These are phyloP conservation scores for Diceros bicornis DNA, from an alignment of 2,797 vertebrate genomes.

Conservation along the genomic window DNA sequence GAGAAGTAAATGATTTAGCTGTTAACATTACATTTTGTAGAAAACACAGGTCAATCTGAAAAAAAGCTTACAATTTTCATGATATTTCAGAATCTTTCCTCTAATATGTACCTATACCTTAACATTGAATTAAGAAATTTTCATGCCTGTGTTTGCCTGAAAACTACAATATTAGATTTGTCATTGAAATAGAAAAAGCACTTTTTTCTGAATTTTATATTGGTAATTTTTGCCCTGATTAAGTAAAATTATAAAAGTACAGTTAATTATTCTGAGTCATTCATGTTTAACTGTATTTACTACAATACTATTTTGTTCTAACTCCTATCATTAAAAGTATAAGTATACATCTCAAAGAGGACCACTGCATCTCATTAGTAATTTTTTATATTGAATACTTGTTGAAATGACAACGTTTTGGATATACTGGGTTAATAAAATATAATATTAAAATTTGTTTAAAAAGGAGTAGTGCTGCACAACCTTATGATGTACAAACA, in stretches of 20 bases:
- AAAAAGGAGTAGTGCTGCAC: neutral
- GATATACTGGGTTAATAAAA: too few relatives aligned
- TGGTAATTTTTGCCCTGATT: neutral
- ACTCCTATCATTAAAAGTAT: neutral
- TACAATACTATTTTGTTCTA: neutral
- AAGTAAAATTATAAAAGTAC: neutral
- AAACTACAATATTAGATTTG: neutral
- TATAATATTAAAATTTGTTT: too few relatives aligned
- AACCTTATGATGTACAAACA: neutral
- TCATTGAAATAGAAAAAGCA: neutral
- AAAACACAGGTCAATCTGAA: neutral
- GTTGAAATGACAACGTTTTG: too few relatives aligned
- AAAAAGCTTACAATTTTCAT: neutral
- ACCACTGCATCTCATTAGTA: too few relatives aligned
- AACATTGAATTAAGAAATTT: neutral
- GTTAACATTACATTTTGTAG: neutral
- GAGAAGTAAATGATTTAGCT: neutral
- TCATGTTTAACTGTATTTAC: neutral
- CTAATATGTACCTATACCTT: neutral
- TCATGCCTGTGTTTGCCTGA: neutral
- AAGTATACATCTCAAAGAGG: too few relatives aligned
- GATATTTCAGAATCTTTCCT: neutral
- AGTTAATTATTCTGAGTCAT: neutral
- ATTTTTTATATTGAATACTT: too few relatives aligned
- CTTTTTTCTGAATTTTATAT: neutral